phyloP scores from a whole-genome alignment of 1,140 invertebrate species.

The Globodera rostochiensis region DNA sequence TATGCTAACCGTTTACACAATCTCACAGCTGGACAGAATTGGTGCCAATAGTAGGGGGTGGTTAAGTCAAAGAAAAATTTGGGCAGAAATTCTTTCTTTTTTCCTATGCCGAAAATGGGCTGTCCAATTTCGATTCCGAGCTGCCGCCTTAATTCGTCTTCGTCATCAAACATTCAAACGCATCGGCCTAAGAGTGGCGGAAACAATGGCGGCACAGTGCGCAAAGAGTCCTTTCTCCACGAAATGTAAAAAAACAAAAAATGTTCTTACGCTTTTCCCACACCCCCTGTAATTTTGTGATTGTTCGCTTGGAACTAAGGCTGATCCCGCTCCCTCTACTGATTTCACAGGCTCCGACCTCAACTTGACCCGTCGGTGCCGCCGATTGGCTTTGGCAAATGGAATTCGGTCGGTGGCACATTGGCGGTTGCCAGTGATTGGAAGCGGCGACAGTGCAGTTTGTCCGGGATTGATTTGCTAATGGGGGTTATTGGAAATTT shows the following conservation, averaged over 20 bases:
- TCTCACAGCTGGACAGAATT: neutral
- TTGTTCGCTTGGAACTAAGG: too few species aligned
- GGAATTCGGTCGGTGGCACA: neutral
- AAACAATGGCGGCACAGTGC: neutral
- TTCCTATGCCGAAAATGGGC: neutral
- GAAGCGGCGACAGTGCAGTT: neutral
- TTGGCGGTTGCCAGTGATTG: neutral
- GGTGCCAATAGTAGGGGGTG: neutral
- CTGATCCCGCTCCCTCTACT: too few species aligned
- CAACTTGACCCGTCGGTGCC: conserved; percentile 3
- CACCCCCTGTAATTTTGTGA: too few species aligned
- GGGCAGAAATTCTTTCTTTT: neutral
- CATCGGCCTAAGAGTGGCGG: neutral
- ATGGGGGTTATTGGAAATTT: too few species aligned
- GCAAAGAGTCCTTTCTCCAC: neutral
- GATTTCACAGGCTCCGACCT: neutral
- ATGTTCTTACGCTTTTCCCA: too few species aligned
- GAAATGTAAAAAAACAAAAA: neutral
- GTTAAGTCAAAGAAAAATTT: too few species aligned
- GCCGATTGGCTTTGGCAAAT: conserved; percentile 7
- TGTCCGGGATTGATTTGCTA: neutral
- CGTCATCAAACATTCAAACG: neutral
- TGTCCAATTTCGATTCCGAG: neutral
- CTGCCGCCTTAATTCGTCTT: neutral
- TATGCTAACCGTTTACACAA: too few species aligned